Conservation (phyloP, 2,888 invertebrate species). For the Chrysina gloriosa region DNA sequence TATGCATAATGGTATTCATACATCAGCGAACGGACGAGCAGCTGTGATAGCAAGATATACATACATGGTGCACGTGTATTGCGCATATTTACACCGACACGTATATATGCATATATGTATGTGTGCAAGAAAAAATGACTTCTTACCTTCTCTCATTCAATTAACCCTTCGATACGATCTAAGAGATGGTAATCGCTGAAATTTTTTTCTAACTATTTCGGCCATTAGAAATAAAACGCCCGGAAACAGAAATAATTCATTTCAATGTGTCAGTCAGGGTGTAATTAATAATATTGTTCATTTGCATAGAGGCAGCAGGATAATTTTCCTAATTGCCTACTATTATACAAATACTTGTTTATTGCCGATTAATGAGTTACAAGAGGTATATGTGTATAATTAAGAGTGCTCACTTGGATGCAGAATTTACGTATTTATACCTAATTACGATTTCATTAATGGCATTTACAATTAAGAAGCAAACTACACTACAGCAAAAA, state of each 20-base stretch:
- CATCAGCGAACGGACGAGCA: too few species aligned
- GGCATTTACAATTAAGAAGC: too few species aligned
- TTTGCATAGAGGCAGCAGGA: constrained; percentile 4
- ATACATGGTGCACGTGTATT: too few species aligned
- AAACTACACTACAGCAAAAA: too few species aligned
- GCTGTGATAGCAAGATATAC: too few species aligned
- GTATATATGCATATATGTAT: background rate
- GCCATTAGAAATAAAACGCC: constrained; percentile 9
- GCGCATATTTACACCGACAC: too few species aligned
- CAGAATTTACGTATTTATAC: too few species aligned
- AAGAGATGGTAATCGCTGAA: background rate
- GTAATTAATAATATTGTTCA: constrained; percentile 19
- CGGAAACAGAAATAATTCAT: constrained; percentile 1
- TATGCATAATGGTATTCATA: too few species aligned
- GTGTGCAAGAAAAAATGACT: background rate
- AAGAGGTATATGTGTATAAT: too few species aligned
- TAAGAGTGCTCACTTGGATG: too few species aligned
- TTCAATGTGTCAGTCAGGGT: background rate
- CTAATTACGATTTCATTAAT: too few species aligned
- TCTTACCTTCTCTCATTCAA: background rate
- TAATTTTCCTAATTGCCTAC: background rate
- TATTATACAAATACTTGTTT: background rate
- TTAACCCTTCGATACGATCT: background rate
- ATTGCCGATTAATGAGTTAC: too few species aligned
- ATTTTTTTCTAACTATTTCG: constrained; percentile 6